Percentiles rank a stretch among this genome's conserved stretches.
phyloP scores from a whole-genome alignment of 2,797 vertebrate species.

The Pseudomugil tenellus region DNA sequence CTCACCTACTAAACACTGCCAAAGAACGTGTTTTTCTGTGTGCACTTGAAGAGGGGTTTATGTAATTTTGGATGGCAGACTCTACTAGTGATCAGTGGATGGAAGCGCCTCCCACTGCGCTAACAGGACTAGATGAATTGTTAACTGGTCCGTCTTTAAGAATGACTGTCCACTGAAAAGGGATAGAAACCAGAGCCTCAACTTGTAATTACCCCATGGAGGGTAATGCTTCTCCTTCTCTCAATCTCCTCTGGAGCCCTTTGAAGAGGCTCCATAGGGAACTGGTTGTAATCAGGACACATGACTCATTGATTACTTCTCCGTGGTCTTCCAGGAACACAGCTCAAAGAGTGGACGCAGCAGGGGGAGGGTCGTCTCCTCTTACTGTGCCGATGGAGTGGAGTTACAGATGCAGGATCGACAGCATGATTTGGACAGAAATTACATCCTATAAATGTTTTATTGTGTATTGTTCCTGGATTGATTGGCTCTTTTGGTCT shows the following conservation, averaged over 20 bases:
- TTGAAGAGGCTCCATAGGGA: constrained; percentile 78
- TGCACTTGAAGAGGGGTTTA: constrained; percentile 45
- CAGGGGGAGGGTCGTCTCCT: constrained; percentile 53
- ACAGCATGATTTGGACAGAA: constrained; percentile 40
- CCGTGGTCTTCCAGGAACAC: constrained; percentile 71
- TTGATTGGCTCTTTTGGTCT: constrained; percentile 28
- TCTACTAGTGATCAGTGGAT: constrained; percentile 59
- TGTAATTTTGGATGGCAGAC: constrained; percentile 50
- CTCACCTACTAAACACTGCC: constrained; percentile 22
- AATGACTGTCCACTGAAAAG: constrained; percentile 61
- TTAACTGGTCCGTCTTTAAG: constrained; percentile 79
- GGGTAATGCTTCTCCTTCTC: constrained; percentile 63
- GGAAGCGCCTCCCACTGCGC: constrained; percentile 62
- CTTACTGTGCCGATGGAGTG: constrained; percentile 29
- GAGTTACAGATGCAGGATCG: constrained; percentile 34
- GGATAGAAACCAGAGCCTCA: constrained; percentile 67
- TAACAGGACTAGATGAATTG: constrained; percentile 71
- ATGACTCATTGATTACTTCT: constrained; percentile 79
- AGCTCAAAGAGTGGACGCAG: constrained; percentile 58
- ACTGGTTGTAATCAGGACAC: constrained; percentile 74
- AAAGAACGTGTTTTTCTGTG: constrained; percentile 30
- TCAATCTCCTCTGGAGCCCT: constrained; percentile 67
- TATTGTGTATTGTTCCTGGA: constrained; percentile 48
- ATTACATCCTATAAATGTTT: constrained; percentile 56
- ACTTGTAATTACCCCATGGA: constrained; percentile 79